Conservation (phyloP, 2,888 invertebrate genomes). For the Brenthis hecate region DNA sequence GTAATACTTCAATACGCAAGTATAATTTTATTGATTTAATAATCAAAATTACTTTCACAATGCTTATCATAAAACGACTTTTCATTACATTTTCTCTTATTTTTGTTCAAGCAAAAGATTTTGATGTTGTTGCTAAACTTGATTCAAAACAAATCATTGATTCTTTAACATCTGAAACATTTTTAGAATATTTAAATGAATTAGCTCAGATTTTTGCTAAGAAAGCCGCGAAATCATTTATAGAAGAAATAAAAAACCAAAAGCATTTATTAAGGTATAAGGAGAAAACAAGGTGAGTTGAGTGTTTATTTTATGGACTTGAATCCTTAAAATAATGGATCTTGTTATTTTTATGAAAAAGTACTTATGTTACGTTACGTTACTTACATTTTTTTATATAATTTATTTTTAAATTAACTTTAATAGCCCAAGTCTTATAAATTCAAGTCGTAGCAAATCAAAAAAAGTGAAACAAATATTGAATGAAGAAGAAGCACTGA, state of each 20-base stretch:
- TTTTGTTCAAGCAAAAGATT: slow-evolving; percentile 31
- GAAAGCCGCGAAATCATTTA: slow-evolving; percentile 50
- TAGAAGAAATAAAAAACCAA: slow-evolving; percentile 48
- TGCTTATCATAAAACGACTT: slow-evolving; percentile 45
- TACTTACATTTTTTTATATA: background rate
- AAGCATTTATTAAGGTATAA: slow-evolving; percentile 17
- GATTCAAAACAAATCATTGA: slow-evolving; percentile 49
- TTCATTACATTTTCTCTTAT: slow-evolving; percentile 35
- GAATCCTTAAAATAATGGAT: no score
- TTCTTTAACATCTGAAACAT: slow-evolving; percentile 49
- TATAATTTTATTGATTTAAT: slow-evolving; percentile 20
- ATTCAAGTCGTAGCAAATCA: slow-evolving; percentile 2
- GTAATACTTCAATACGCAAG: slow-evolving; percentile 16
- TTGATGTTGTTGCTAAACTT: slow-evolving; percentile 45
- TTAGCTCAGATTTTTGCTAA: slow-evolving; percentile 52
- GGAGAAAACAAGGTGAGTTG: background rate
- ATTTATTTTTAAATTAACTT: background rate
- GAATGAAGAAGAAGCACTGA: slow-evolving; percentile 46
- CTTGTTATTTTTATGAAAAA: no score
- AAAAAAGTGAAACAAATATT: slow-evolving; percentile 25
- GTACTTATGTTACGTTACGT: no score
- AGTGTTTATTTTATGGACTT: background rate
- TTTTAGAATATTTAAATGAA: slow-evolving; percentile 48
- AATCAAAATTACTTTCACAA: slow-evolving; percentile 43
- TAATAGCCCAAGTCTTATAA: background rate